These are phyloP conservation scores for Escarpia spicata DNA, from an alignment of 2,888 invertebrate species.

Conservation along the genomic window DNA sequence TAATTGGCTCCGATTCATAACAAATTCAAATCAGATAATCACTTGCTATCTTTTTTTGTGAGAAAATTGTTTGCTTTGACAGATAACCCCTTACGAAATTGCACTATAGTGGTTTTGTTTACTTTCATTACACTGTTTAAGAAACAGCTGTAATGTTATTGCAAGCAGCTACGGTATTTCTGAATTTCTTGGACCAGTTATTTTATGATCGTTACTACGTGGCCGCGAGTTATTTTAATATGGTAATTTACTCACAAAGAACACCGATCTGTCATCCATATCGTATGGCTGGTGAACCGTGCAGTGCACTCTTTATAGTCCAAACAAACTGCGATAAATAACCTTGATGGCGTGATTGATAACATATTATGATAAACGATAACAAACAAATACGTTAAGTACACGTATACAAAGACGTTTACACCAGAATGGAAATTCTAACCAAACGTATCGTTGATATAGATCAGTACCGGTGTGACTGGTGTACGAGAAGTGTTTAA, in stretches of 20 bases:
- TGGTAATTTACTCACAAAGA: background rate
- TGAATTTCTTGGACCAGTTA: background rate
- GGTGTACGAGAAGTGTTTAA: background rate
- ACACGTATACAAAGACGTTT: background rate
- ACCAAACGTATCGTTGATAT: background rate
- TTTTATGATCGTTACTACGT: too few relatives aligned
- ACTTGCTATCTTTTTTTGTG: background rate
- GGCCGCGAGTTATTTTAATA: too few relatives aligned
- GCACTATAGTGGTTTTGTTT: background rate
- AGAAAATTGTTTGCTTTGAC: background rate
- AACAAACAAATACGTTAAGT: background rate
- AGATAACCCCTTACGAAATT: background rate
- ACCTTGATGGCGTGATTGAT: slow-evolving; percentile 16
- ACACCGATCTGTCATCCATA: background rate
- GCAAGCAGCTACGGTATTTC: too few relatives aligned
- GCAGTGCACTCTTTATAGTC: background rate
- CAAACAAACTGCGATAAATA: background rate
- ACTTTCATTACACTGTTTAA: background rate
- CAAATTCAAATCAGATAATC: background rate
- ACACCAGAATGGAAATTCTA: background rate
- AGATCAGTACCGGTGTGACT: background rate
- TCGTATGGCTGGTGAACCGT: background rate
- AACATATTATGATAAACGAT: background rate
- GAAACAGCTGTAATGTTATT: background rate
- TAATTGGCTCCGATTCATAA: too few relatives aligned